Percentiles rank a stretch among this genome's conserved stretches.
Evolutionary conservation across 2,797 vertebrate genomes (phyloP).

Genomic region (Euphonia xanthogaster): DNA sequence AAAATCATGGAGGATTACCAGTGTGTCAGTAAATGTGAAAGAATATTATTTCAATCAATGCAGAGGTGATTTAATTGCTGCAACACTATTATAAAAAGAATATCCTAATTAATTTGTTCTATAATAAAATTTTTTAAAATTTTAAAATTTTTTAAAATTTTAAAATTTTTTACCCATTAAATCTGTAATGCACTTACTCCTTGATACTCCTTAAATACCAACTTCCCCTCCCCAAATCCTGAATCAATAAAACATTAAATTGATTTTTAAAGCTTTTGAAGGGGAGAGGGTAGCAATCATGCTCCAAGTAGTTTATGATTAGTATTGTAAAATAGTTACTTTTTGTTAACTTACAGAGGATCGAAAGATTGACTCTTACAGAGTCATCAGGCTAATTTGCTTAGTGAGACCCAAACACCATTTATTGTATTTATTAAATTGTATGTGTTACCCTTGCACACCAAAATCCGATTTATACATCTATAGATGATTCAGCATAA

Average conservation of each 20-base stretch:
- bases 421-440: not conserved
- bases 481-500: not conserved
- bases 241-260: not conserved
- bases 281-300: not conserved
- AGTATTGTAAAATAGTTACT: not conserved
- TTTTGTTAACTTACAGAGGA: not conserved
- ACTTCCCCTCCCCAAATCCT: not conserved
- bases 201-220: not conserved
- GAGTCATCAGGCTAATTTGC: not conserved
- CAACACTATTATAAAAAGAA: not conserved
- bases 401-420: not conserved
- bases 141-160: no score
- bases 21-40: not conserved
- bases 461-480: not conserved
- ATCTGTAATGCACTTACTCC: not conserved
- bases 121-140: no score
- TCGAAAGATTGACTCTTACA: not conserved
- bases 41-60: not conserved
- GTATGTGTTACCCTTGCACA: not conserved
- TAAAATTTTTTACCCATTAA: no score
- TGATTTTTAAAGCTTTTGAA: not conserved
- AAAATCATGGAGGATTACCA: not conserved
- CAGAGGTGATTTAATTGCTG: not conserved
- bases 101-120: not conserved
- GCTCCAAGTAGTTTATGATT: not conserved